phyloP scores from a whole-genome alignment of 1,140 invertebrate genomes.

The Heliothis subflexa region DNA sequence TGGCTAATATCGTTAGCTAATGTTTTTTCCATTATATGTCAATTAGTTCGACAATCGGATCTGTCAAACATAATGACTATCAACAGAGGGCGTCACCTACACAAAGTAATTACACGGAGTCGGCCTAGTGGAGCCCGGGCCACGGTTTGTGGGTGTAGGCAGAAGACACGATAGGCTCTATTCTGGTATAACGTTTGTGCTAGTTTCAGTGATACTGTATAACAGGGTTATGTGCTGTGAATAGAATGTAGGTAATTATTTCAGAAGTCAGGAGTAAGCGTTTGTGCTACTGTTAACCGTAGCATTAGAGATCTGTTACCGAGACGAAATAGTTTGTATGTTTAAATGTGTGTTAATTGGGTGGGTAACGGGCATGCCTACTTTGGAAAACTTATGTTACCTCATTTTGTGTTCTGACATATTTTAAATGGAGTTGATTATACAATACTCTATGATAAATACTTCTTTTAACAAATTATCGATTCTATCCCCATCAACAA shows the following conservation, averaged over 20 bases:
- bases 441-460: too few species aligned
- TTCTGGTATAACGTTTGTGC: not conserved
- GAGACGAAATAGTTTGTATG: too few species aligned
- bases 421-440: too few species aligned
- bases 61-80: not conserved
- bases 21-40: not conserved
- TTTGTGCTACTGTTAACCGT: not conserved
- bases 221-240: not conserved
- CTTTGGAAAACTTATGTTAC: too few species aligned
- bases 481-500: too few species aligned
- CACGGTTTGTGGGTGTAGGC: not conserved
- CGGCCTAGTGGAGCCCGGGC: too few species aligned
- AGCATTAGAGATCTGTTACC: not conserved
- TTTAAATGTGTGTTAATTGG: too few species aligned
- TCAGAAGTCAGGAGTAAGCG: not conserved
- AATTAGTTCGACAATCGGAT: too few species aligned
- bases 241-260: not conserved
- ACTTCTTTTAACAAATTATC: too few species aligned
- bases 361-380: too few species aligned
- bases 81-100: not conserved
- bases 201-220: not conserved
- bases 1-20: not conserved
- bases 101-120: not conserved
- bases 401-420: too few species aligned
- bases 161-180: not conserved